Evolutionary conservation across 2,888 invertebrate genomes (phyloP).

Genomic region (Tetragonula carbonaria): DNA sequence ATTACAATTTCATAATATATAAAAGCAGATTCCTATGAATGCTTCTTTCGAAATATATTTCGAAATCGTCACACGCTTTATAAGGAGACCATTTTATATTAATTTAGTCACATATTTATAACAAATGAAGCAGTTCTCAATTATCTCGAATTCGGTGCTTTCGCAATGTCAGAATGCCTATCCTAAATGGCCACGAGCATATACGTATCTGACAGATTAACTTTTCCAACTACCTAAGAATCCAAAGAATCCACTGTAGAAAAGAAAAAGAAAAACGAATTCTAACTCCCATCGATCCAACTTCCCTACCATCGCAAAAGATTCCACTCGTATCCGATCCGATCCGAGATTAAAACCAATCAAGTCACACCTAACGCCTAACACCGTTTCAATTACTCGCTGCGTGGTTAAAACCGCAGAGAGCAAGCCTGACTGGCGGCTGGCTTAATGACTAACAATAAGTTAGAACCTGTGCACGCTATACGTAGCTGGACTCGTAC

Average conservation of each 20-base stretch:
- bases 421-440: background rate
- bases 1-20: too few species aligned
- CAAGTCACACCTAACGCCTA: background rate
- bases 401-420: background rate
- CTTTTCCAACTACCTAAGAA: background rate
- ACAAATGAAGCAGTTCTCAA: too few species aligned
- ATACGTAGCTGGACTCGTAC: background rate
- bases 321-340: background rate
- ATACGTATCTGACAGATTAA: background rate
- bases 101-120: too few species aligned
- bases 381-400: background rate
- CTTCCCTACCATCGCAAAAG: background rate
- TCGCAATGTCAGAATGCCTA: background rate
- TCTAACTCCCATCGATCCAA: background rate
- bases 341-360: background rate
- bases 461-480: slow-evolving; percentile 36
- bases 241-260: background rate
- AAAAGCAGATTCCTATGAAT: too few species aligned
- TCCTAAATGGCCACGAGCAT: background rate
- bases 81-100: too few species aligned
- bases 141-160: background rate
- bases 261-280: background rate
- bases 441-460: slow-evolving; percentile 7
- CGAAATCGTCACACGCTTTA: too few species aligned
- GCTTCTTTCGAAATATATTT: too few species aligned